These are phyloP conservation scores for Halcyon senegalensis DNA, from an alignment of 2,113 vertebrate genomes.

Conservation along the genomic window DNA sequence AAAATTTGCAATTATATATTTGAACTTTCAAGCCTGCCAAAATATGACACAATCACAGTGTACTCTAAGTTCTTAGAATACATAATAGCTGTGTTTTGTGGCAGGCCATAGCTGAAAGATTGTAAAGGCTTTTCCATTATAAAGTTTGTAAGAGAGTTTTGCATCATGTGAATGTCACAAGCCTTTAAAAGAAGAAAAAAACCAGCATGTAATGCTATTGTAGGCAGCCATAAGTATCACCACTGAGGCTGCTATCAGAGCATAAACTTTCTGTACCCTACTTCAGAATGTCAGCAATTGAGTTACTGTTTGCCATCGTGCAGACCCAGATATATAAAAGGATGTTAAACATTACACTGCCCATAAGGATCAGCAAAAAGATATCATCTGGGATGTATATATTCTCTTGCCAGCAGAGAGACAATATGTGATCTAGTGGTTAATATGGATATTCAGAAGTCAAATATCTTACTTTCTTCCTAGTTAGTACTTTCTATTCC, in stretches of 20 bases:
- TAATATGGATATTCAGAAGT: not conserved
- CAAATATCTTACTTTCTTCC: not conserved
- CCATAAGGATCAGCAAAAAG: not conserved
- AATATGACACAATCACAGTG: not conserved
- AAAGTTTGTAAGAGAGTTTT: not conserved
- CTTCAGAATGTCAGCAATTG: not conserved
- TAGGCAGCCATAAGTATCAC: not conserved
- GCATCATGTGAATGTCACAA: not conserved
- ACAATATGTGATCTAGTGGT: not conserved
- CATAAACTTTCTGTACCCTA: not conserved
- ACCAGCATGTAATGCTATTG: not conserved
- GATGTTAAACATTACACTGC: not conserved
- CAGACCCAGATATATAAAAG: not conserved
- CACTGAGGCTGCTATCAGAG: not conserved
- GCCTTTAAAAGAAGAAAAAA: not conserved
- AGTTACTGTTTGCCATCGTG: not conserved
- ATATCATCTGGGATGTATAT: not conserved
- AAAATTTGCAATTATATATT: not conserved
- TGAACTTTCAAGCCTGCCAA: conserved; percentile 12
- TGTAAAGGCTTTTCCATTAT: not conserved
- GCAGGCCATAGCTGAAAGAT: not conserved
- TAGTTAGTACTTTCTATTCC: not conserved
- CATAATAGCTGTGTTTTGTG: not conserved
- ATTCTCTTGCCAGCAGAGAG: not conserved
- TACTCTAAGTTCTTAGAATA: conserved; percentile 5